phyloP scores from a whole-genome alignment of 2,113 vertebrate genomes.

The Labeo rohita region DNA sequence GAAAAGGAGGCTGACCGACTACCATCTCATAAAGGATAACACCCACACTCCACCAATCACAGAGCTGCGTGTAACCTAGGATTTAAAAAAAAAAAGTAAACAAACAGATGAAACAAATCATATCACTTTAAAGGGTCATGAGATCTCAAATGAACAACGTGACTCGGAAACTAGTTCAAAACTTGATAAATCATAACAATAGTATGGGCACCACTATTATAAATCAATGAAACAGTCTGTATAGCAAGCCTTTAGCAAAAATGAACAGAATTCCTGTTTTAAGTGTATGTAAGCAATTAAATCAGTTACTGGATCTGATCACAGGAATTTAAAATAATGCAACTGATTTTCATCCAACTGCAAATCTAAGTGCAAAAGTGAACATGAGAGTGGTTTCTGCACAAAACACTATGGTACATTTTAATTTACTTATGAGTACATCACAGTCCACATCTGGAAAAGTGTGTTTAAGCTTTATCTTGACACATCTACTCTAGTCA shows the following conservation, averaged over 20 bases:
- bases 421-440: neutral
- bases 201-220: neutral
- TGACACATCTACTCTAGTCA: no score
- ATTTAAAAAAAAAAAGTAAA: neutral
- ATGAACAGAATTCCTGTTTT: no score
- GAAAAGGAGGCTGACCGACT: constrained; percentile 96
- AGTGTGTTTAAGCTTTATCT: neutral
- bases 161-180: neutral
- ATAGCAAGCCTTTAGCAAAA: no score
- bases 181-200: neutral
- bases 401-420: no score
- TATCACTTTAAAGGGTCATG: neutral
- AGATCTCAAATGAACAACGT: neutral
- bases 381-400: neutral
- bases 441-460: neutral
- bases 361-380: neutral
- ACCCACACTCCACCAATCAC: constrained; percentile 98
- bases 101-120: neutral
- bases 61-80: constrained; percentile 91
- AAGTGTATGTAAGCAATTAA: no score
- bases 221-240: neutral
- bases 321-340: no score
- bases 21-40: constrained; percentile 88
- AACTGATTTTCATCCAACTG: no score
- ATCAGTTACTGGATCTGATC: no score